Conservation (phyloP, 2,888 invertebrate species). For the Odontocerum albicorne region DNA sequence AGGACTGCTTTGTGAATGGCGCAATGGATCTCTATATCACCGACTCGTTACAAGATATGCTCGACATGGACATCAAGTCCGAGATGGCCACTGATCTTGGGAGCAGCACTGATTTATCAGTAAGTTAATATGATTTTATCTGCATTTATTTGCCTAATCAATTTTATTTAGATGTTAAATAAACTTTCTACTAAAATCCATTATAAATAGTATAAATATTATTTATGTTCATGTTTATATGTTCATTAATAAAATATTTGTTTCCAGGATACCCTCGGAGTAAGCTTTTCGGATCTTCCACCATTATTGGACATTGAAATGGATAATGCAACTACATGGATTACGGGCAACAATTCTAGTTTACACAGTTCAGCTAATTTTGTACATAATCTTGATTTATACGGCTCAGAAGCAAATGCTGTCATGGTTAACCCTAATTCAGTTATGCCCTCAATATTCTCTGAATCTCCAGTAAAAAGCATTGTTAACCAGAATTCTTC, state of each 20-base stretch:
- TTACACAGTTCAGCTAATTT: slow-evolving; percentile 63
- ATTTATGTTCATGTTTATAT: not conserved
- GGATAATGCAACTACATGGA: slow-evolving; percentile 52
- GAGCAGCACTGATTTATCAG: slow-evolving; percentile 67
- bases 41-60: slow-evolving; percentile 84
- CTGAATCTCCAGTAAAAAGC: slow-evolving; percentile 52
- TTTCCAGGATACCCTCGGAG: slow-evolving; percentile 60
- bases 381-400: slow-evolving; percentile 69
- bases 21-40: slow-evolving; percentile 65
- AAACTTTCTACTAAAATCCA: slow-evolving; percentile 1
- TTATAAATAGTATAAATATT: not conserved
- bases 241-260: not conserved
- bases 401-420: slow-evolving; percentile 70
- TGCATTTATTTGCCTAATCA: not conserved
- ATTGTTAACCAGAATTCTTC: slow-evolving; percentile 54
- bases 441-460: slow-evolving; percentile 78
- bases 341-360: slow-evolving; percentile 46
- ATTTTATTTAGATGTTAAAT: no score
- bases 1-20: slow-evolving; percentile 55
- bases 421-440: slow-evolving; percentile 90
- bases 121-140: slow-evolving; percentile 40
- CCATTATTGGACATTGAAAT: slow-evolving; percentile 69
- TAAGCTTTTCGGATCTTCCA: slow-evolving; percentile 65
- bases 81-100: slow-evolving; percentile 82
- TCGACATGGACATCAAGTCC: slow-evolving; percentile 86